Conservation (phyloP, 1,140 invertebrate genomes). For the Halictus rubicundus region DNA sequence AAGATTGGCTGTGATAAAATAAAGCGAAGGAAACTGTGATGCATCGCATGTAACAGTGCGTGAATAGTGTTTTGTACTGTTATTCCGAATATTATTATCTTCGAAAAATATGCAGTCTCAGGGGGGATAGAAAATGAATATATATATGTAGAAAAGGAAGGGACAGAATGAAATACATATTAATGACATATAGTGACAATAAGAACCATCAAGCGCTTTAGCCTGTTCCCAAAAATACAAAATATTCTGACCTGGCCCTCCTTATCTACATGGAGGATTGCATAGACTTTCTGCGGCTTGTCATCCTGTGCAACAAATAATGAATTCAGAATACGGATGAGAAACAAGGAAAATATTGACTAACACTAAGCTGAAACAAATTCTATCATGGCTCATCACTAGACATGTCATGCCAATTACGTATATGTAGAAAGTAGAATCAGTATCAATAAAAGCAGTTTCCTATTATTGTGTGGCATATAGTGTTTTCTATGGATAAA, state of each 20-base stretch:
- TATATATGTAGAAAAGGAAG: conserved; percentile 66
- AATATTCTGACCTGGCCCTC: conserved; percentile 84
- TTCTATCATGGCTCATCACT: neutral
- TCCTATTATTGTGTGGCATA: neutral
- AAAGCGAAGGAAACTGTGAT: conserved; percentile 2
- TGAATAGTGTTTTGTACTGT: conserved; percentile 8
- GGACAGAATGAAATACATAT: conserved; percentile 61
- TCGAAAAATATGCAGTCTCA: neutral
- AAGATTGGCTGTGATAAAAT: neutral
- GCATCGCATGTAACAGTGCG: conserved; percentile 9
- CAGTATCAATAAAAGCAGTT: conserved; percentile 6
- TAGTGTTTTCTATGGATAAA: neutral
- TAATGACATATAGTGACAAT: conserved; percentile 47
- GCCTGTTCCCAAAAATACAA: conserved; percentile 68
- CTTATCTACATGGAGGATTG: conserved; percentile 85
- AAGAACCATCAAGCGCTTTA: conserved; percentile 54
- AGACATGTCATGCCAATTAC: neutral
- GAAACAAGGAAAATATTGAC: conserved; percentile 48
- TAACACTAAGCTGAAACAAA: neutral
- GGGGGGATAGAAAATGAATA: neutral
- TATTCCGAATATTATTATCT: neutral
- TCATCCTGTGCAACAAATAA: conserved; percentile 83
- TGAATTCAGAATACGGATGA: conserved; percentile 63
- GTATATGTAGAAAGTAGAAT: conserved; percentile 1
- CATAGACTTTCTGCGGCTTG: conserved; percentile 84